These are phyloP conservation scores for Orussus abietinus DNA, from an alignment of 1,140 invertebrate species.

Conservation along the genomic window DNA sequence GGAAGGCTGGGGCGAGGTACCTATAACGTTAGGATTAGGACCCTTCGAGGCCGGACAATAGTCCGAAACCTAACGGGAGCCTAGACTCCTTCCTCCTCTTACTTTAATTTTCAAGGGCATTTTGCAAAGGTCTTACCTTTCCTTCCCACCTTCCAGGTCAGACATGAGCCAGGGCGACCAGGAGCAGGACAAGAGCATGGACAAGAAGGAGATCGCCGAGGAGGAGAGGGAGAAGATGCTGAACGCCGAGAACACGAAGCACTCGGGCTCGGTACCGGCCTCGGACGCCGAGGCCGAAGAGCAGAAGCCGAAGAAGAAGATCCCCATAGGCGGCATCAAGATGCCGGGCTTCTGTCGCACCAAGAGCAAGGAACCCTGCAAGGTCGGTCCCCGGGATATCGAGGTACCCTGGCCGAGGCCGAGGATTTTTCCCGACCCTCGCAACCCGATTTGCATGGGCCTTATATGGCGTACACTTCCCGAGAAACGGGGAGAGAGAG, in stretches of 20 bases:
- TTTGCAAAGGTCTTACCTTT: too few relatives aligned
- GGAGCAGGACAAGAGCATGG: constrained; percentile 56
- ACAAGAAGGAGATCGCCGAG: constrained; percentile 67
- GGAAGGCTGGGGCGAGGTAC: too few relatives aligned
- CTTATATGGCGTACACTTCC: too few relatives aligned
- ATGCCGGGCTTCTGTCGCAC: constrained; percentile 77
- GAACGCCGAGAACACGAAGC: constrained; percentile 59
- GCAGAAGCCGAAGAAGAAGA: constrained; percentile 68
- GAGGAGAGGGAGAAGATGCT: constrained; percentile 70
- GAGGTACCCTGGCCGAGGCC: too few relatives aligned
- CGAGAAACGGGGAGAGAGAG: too few relatives aligned
- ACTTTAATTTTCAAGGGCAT: too few relatives aligned
- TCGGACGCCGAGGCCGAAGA: constrained; percentile 50
- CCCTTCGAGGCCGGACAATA: too few relatives aligned
- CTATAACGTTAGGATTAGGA: too few relatives aligned
- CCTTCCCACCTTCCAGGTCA: constrained; percentile 17
- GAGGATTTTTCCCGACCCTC: too few relatives aligned
- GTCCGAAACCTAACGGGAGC: too few relatives aligned
- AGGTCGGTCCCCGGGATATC: constrained; percentile 37
- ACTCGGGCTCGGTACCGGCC: constrained; percentile 36
- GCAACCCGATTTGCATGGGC: too few relatives aligned
- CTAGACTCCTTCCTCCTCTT: too few relatives aligned
- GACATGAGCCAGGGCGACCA: constrained; percentile 38
- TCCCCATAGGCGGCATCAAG: constrained; percentile 77
- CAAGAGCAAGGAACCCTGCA: constrained; percentile 67